Evolutionary conservation across 1,140 invertebrate species (phyloP), one percentile per base, ranked within the genome.

Genomic region (Neoseiulus cucumeris): DNA sequence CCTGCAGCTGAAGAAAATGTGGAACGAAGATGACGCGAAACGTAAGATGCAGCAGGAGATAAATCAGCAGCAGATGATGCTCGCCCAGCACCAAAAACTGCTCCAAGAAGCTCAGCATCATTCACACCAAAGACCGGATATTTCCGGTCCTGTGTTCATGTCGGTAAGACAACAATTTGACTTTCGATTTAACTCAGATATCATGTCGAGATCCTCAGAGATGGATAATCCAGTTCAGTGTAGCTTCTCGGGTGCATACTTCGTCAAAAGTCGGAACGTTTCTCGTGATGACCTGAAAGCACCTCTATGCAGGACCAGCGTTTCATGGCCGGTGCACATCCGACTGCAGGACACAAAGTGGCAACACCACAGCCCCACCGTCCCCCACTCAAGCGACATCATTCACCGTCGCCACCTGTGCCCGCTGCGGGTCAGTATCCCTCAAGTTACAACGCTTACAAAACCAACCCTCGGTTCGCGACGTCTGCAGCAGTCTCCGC

Each of bases 21-120:
- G 25, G 14, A 25, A 59, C 51, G 51, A 59, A 33, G 51, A 59
- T 20, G 51, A 59, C 51, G 51, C 51, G 25, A 59, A 59, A 9
- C 51, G 51, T 20, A 59, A 59, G 22, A 25, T 59, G 25, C 51
- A 59, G 22, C 51, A 59, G 51, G 33, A 39, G 33, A 4, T 6
- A 9, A 25, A 20, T 20, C 12, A 59, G 14, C 51, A 59, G 51
- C 51, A 59, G 22, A 25, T 29, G 22, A 12, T 18, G 2, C 22
- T 59, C 22, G 51, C 51, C 22, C 51, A 59, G 9, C 51, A 59
- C 2, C 51, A 59, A 9, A 25, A 59, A 9, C 51, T 29, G n/a
- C 51, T 29, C 2, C 51, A 59, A 25, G 25, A 59, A 59, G 25
- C 25, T 4, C 51, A 59, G 51, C 51, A 59, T 25, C 51, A 59